Evolutionary conservation across 92 coral and sea anemone genomes (phyloP), one percentile per base, ranked within the genome.

Genomic region (Phenganax stokvisi): DNA sequence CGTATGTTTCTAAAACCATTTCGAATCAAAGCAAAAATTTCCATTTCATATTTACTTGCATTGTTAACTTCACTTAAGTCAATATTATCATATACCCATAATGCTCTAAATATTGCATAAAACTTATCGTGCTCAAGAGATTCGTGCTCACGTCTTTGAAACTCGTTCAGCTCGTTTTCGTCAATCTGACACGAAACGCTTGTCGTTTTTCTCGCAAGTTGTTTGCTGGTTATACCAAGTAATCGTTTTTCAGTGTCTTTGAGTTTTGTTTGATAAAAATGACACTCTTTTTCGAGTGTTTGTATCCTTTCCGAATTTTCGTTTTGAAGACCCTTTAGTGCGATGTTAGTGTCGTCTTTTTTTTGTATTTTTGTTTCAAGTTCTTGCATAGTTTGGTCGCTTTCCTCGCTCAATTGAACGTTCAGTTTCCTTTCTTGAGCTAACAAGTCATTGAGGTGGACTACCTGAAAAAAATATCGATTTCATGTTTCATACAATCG

Each of bases 301-400:
- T 25, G 61, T n/a, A 79, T 79, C 57, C 57, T 44, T 30, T 65
- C 62, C 12, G 74, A 79, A 51, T 51, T 29, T 64, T 79, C 61
- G 5, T 63, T 61, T 29, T 54, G 62, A 28, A 65, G 27, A 9
- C 10, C 29, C 7, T 52, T 67, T 11, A 79, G 60, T 57, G 17
- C 44, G 12, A 74, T 28, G 57, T 85, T 88, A 0, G 76, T 0
- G 8, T 81, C 79, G 10, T 72, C 69, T 15, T 59, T 76, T 44
- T 85, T 84, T 52, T 53, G 64, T 17, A 88, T 27, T 17, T 57
- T 76, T 57, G 51, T 71, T 29, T 84, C 83, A 6, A 88, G 84
- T 71, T 88, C 90, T 12, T 72, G 79, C 15, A 81, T 60, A 47
- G 66, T 69, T 30, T 74, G 80, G 68, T 88, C 90, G 53, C 90